Base-by-base conservation (phyloP, 2,888 invertebrate species). In the Dusona sp. region DNA sequence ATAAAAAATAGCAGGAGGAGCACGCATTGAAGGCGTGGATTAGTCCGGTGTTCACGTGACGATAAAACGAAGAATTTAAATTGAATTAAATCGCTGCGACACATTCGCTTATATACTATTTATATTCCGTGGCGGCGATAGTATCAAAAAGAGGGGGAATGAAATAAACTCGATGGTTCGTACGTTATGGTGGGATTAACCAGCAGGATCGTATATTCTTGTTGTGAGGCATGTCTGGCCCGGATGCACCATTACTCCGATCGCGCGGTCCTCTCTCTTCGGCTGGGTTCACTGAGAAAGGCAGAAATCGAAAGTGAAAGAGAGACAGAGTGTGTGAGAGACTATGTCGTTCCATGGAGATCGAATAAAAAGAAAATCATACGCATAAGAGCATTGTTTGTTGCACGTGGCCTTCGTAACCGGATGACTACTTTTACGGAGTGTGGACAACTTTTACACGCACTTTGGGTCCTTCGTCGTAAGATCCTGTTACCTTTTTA, bases 351-450 rank as follows among this genome's bases (percentile, higher is more conserved):
- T 42, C 45, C 79, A 51, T 79, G 70, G 75, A 42, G 29, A 78
- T 29, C 22, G 61, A 57, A 82, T 19, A 84, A 84, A 80, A 72
- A 80, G 64, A 83, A 11, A 64, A 42, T 70, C n/a, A 57, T 33
- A 72, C 61, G 42, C 72, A 36, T 42, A 54, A 77, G 70, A 73
- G 72, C 45, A 84, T 84, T 81, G 84, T 84, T 81, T 51, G 84
- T 72, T 51, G 48, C 68, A 57, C 48, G 45, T 68, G 85, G 82
- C 85, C 85, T 85, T 78, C 81, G 78, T 36, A 85, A 82, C 85
- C 81, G 82, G 82, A 85, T 85, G 61, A 82, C 67, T 68, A 78
- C 85, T 85, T 82, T 85, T 82, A 79, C 78, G 61, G 72, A 79
- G 70, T 70, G 54, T 51, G 64, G 48, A 65, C 78, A 67, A 78